Evolutionary conservation across 2,888 invertebrate species (phyloP).

Genomic region (Coleophora flavipennella): DNA sequence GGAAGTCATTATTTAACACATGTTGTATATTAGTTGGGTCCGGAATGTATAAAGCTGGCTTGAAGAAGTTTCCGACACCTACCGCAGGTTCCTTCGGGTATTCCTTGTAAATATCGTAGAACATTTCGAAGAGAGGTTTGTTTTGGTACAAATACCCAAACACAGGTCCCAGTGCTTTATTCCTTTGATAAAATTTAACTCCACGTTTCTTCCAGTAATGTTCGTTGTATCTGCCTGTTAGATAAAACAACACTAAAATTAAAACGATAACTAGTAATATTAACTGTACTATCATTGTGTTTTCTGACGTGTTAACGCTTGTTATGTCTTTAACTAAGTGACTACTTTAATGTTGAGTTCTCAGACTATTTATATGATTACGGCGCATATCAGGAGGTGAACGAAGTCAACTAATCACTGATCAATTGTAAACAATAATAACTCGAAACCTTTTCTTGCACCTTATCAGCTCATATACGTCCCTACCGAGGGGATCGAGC

Average conservation of each 20-base stretch:
- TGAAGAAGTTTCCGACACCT: slow-evolving; percentile 25
- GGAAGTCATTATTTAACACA: slow-evolving; percentile 21
- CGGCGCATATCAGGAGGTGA: no score
- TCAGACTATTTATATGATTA: no score
- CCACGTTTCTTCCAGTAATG: slow-evolving; percentile 41
- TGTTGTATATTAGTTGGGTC: slow-evolving; percentile 25
- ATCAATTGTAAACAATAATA: no score
- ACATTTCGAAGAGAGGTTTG: slow-evolving; percentile 30
- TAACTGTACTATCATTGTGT: background rate
- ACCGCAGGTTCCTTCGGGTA: slow-evolving; percentile 34
- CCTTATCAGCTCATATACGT: no score
- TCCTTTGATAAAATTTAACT: slow-evolving; percentile 27
- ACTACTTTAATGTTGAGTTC: no score
- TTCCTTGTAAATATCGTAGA: slow-evolving; percentile 30
- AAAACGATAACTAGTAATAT: slow-evolving; percentile 9
- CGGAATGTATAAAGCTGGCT: slow-evolving; percentile 19
- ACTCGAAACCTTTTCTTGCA: no score
- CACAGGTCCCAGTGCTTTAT: slow-evolving; percentile 30
- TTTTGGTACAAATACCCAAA: slow-evolving; percentile 28
- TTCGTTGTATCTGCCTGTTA: slow-evolving; percentile 32
- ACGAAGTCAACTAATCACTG: no score
- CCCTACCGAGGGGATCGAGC: no score
- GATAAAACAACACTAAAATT: slow-evolving; percentile 17
- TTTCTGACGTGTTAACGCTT: background rate
- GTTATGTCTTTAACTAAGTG: no score